Evolutionary conservation across 1,140 invertebrate genomes (phyloP).

Genomic region (Rhagoletis pomonella): DNA sequence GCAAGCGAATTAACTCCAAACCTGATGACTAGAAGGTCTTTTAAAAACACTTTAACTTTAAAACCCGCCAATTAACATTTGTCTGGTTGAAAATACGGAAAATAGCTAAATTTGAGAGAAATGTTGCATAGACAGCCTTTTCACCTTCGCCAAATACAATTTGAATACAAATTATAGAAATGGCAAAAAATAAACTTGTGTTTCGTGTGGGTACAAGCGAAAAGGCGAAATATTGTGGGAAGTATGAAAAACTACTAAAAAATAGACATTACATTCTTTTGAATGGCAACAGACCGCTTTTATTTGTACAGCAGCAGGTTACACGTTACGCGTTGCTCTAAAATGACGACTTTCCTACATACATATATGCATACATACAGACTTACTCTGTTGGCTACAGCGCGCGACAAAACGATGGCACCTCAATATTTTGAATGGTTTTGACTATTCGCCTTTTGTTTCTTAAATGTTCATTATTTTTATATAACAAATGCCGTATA

Average conservation of each 20-base stretch:
- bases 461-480: too few species aligned
- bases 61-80: constrained; percentile 32
- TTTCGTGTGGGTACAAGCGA: background rate
- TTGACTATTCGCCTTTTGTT: too few species aligned
- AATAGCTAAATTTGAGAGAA: constrained; percentile 20
- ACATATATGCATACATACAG: background rate
- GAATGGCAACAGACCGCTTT: background rate
- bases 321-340: background rate
- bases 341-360: background rate
- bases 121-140: background rate
- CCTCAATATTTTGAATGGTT: too few species aligned
- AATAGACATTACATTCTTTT: constrained; percentile 1
- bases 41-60: too few species aligned
- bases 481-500: background rate
- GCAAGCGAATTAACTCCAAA: too few species aligned
- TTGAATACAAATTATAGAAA: constrained; percentile 29
- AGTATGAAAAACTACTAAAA: background rate
- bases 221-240: constrained; percentile 14
- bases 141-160: background rate
- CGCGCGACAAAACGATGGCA: too few species aligned
- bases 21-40: too few species aligned
- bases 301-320: background rate
- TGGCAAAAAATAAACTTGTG: background rate
- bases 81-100: background rate
- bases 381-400: too few species aligned